phyloP scores from a whole-genome alignment of 2,797 vertebrate genomes.

The Heliangelus exortis region DNA sequence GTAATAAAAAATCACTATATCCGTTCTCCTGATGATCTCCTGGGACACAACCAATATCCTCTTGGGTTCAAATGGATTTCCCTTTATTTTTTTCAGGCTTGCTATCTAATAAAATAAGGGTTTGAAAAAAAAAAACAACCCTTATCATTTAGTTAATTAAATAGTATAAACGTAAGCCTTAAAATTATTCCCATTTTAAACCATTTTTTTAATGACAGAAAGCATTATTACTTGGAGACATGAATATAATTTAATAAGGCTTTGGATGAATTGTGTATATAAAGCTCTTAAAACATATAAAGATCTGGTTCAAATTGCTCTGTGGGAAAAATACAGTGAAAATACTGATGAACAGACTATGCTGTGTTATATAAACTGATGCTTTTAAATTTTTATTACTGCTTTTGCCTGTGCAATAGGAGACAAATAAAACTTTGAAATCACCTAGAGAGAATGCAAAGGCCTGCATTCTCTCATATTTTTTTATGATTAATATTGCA shows the following conservation, averaged over 20 bases:
- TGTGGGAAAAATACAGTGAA: constrained; percentile 8
- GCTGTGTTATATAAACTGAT: background rate
- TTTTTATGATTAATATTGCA: background rate
- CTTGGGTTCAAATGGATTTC: constrained; percentile 36
- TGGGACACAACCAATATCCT: constrained; percentile 38
- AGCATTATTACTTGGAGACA: background rate
- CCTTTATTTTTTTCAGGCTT: constrained; percentile 27
- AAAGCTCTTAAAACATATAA: constrained; percentile 6
- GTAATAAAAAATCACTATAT: constrained; percentile 17
- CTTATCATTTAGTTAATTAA: constrained; percentile 39
- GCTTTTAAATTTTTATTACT: constrained; percentile 31
- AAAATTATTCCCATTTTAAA: constrained; percentile 25
- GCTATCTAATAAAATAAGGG: constrained; percentile 14
- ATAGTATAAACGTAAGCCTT: background rate
- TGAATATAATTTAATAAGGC: constrained; percentile 21
- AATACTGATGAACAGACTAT: background rate
- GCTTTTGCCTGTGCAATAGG: background rate
- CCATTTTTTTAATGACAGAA: background rate
- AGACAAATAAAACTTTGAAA: constrained; percentile 51
- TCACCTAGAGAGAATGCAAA: background rate
- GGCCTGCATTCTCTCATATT: constrained; percentile 25
- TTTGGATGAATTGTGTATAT: background rate
- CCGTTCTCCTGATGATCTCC: background rate
- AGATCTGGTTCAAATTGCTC: constrained; percentile 20
- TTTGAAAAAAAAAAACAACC: background rate